Evolutionary conservation across 1,140 invertebrate genomes (phyloP), one percentile per base, ranked within the genome.

Genomic region (Bombus huntii): DNA sequence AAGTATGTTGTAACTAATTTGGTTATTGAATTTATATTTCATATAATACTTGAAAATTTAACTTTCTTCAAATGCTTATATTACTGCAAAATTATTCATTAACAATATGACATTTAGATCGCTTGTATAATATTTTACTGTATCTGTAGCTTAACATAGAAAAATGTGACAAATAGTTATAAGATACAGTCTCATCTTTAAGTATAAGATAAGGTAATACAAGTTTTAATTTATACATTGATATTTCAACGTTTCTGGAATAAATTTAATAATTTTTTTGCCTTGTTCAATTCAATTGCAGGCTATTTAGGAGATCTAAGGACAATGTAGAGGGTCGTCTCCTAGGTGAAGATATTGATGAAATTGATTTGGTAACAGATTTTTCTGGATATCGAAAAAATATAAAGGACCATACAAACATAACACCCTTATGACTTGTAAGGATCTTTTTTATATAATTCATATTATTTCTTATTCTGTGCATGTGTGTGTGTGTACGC

Each of bases 221-320:
- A 37, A 25, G 15, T 71, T 62, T 47, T 13, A 53, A 66, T 76
- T 47, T 31, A 22, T 73, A 53, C 44, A 42, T 57, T 15, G 28
- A 28, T 71, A 39, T 71, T 72, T 79, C 25, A 77, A 76, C 44
- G 34, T 31, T 72, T 59, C 1, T n/a, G 8, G 0, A 18, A 10
- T 34, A 10, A 65, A 37, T 74, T 13, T 71, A 81, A 72, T 53
- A 77, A 81, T 34, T 71, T 13, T 4, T 66, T 78, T 47, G 34
- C 81, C 72, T 76, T 39, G 2, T 57, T 25, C 65, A 71, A 80
- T 86, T 70, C 39, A 75, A 81, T 90, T 90, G 22, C 89, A 95
- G 94, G 82, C 83, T 95, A 79, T 94, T 95, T 89, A 92, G 93
- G 86, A 93, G 87, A 81, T 80, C 92, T 34, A 95, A 93, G 87